Percentiles rank a stretch among this genome's conserved stretches.
Evolutionary conservation across 2,113 vertebrate genomes (phyloP).

Genomic region (Ursus arctos): DNA sequence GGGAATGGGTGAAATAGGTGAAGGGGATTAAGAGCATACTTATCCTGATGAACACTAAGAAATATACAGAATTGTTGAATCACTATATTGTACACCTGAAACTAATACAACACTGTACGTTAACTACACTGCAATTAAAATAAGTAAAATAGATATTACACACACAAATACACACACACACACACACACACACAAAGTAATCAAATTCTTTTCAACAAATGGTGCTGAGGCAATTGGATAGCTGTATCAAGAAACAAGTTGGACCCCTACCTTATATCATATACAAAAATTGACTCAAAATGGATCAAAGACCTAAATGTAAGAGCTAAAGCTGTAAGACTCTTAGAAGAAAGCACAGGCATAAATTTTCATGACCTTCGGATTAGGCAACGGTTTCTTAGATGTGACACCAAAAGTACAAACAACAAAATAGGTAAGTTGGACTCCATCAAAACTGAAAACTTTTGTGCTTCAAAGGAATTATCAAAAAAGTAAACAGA

Average conservation of each 20-base stretch:
- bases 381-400: too few species aligned
- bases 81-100: not conserved
- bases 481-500: too few species aligned
- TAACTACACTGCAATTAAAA: not conserved
- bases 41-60: not conserved
- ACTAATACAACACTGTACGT: not conserved
- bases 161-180: too few species aligned
- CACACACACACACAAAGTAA: not conserved
- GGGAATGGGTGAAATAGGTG: not conserved
- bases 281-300: too few species aligned
- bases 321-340: too few species aligned
- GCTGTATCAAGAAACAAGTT: not conserved
- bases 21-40: not conserved
- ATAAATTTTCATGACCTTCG: too few species aligned
- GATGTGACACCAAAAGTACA: too few species aligned
- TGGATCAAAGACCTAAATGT: too few species aligned
- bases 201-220: not conserved
- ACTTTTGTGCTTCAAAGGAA: too few species aligned
- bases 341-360: too few species aligned
- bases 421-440: too few species aligned
- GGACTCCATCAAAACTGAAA: too few species aligned
- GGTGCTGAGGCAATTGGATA: not conserved
- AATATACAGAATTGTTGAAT: not conserved
- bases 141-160: not conserved
- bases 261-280: not conserved